Evolutionary conservation across 2,888 invertebrate genomes (phyloP).

Genomic region (Rhopalosiphum nymphaeae): DNA sequence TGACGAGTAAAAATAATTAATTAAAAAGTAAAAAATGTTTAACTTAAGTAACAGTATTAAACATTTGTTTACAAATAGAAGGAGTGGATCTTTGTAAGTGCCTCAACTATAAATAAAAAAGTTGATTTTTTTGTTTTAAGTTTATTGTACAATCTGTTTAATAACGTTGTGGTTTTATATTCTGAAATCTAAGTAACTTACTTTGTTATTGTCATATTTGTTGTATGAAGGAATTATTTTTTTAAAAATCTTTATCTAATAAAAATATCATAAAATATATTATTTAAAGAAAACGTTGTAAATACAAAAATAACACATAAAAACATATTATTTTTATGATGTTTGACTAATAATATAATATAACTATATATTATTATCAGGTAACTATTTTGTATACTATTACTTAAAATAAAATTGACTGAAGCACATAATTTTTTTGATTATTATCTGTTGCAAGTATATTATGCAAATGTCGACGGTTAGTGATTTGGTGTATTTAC

Average conservation of each 20-base stretch:
- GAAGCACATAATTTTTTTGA: neutral
- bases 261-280: neutral
- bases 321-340: neutral
- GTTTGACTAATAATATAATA: neutral
- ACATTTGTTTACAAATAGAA: neutral
- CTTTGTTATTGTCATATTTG: neutral
- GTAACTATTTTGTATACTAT: neutral
- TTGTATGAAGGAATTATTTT: no score
- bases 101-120: neutral
- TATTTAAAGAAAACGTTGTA: neutral
- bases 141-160: neutral
- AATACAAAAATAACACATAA: neutral
- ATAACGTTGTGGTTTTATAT: neutral
- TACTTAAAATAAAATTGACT: neutral
- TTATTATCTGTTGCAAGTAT: neutral
- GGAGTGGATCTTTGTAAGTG: neutral
- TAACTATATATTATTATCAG: neutral
- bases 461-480: neutral
- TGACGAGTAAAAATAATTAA: neutral
- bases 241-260: neutral
- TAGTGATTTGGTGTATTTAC: neutral
- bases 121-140: neutral
- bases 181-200: neutral
- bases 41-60: neutral
- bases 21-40: no score